A percentile compares a stretch with the other conserved stretches of the same genome.
Evolutionary conservation across 2,797 vertebrate species (phyloP).

Genomic region (Siniperca obscura): DNA sequence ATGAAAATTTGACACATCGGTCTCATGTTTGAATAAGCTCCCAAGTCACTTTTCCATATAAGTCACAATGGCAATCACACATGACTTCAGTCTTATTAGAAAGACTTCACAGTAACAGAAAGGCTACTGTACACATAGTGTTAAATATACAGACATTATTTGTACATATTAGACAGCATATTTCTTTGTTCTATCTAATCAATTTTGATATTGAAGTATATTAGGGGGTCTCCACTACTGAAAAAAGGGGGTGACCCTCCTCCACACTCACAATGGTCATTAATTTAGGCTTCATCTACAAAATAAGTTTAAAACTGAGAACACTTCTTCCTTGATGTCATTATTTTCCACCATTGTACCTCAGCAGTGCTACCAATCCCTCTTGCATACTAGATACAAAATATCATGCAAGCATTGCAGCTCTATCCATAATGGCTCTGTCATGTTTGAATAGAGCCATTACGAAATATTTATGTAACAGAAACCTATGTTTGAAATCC

Average conservation of each 20-base stretch:
- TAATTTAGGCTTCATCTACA: slow-evolving; percentile 16
- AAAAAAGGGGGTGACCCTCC: background rate
- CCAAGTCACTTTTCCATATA: background rate
- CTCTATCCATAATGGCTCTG: slow-evolving; percentile 26
- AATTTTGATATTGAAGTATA: slow-evolving; percentile 14
- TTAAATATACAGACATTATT: background rate
- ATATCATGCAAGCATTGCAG: background rate
- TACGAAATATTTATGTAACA: slow-evolving; percentile 20
- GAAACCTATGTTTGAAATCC: slow-evolving; percentile 31
- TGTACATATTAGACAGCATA: background rate
- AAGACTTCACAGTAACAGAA: background rate
- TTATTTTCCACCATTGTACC: slow-evolving; percentile 11
- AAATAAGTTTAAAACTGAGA: slow-evolving; percentile 20
- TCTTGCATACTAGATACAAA: slow-evolving; percentile 20
- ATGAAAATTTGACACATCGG: background rate
- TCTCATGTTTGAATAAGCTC: slow-evolving; percentile 14
- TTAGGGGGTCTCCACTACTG: background rate
- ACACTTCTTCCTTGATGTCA: background rate
- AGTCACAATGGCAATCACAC: slow-evolving; percentile 1
- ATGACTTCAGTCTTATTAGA: slow-evolving; percentile 10
- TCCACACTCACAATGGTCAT: background rate
- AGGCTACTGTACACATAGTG: background rate
- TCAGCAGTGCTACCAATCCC: background rate
- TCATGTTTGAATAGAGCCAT: slow-evolving; percentile 37
- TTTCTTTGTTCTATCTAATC: background rate